These are phyloP conservation scores for Ennomos erosarius DNA, from an alignment of 2,888 invertebrate species.

Conservation along the genomic window DNA sequence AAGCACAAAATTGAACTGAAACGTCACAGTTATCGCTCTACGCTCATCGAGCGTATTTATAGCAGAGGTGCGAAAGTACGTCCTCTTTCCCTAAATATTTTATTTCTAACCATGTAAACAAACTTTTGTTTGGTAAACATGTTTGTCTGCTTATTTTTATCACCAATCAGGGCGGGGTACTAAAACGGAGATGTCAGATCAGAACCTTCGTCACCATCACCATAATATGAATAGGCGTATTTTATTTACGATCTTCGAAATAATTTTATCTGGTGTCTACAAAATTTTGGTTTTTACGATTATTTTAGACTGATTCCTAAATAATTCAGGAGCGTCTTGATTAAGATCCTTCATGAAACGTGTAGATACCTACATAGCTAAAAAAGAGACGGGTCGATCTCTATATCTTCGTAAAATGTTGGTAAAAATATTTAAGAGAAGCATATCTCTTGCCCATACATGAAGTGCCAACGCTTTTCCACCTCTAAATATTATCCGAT, in stretches of 20 bases:
- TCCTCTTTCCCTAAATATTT: slow-evolving; percentile 33
- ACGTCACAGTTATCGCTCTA: no score
- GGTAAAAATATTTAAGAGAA: no score
- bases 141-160: slow-evolving; percentile 51
- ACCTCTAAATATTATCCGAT: no score
- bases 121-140: slow-evolving; percentile 49
- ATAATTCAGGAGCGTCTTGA: slow-evolving; percentile 3
- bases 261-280: slow-evolving; percentile 19
- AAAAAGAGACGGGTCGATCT: no score
- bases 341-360: background rate
- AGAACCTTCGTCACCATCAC: slow-evolving; percentile 35
- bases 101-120: slow-evolving; percentile 39
- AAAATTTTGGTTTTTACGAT: slow-evolving; percentile 33
- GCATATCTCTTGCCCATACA: no score
- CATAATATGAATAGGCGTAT: slow-evolving; percentile 35
- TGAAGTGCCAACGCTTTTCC: no score
- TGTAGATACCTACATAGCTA: no score
- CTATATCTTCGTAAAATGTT: no score
- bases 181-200: slow-evolving; percentile 37
- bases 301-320: slow-evolving; percentile 5
- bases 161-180: slow-evolving; percentile 42
- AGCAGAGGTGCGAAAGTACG: slow-evolving; percentile 29
- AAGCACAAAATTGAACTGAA: no score
- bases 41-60: background rate
- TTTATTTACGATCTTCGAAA: slow-evolving; percentile 33